Conservation (phyloP, 2,888 invertebrate genomes). For the Carcina quercana region DNA sequence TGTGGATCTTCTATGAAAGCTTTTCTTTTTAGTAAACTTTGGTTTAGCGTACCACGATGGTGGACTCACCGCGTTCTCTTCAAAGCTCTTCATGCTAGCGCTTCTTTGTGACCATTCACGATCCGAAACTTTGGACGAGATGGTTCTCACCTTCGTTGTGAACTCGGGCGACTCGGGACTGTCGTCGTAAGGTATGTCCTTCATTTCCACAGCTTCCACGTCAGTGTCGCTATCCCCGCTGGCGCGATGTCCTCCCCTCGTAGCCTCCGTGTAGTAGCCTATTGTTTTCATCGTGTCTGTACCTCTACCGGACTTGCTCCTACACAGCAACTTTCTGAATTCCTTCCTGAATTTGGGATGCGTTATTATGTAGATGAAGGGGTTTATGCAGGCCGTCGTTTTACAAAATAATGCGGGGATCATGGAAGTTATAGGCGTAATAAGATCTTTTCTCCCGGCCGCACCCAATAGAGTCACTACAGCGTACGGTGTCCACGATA, state of each 20-base stretch:
- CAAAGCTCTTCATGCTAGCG: conserved; percentile 53
- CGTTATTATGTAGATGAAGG: conserved; percentile 85
- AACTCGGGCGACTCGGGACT: conserved; percentile 18
- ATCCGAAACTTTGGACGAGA: conserved; percentile 45
- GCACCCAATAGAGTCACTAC: conserved; percentile 83
- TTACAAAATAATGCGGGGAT: conserved; percentile 87
- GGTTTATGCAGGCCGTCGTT: conserved; percentile 86
- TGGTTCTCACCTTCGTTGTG: conserved; percentile 40
- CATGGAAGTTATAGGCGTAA: conserved; percentile 83
- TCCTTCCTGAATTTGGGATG: conserved; percentile 85
- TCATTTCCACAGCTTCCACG: conserved; percentile 72
- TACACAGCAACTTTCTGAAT: conserved; percentile 57
- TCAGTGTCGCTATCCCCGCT: conserved; percentile 65
- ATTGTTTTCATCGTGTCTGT: conserved; percentile 51
- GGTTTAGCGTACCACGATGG: conserved; percentile 73
- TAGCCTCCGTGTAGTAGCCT: conserved; percentile 46
- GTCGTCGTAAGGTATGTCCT: conserved; percentile 54
- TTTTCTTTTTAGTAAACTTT: conserved; percentile 63
- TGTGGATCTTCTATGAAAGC: conserved; percentile 56
- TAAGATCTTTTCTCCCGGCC: conserved; percentile 75
- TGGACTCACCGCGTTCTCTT: conserved; percentile 49
- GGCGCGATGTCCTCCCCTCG: conserved; percentile 41
- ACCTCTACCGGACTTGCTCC: conserved; percentile 51
- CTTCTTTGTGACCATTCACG: conserved; percentile 44
- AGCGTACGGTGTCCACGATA: conserved; percentile 90